These are phyloP conservation scores for Botia almorhae DNA, from an alignment of 2,797 vertebrate genomes.

Conservation along the genomic window DNA sequence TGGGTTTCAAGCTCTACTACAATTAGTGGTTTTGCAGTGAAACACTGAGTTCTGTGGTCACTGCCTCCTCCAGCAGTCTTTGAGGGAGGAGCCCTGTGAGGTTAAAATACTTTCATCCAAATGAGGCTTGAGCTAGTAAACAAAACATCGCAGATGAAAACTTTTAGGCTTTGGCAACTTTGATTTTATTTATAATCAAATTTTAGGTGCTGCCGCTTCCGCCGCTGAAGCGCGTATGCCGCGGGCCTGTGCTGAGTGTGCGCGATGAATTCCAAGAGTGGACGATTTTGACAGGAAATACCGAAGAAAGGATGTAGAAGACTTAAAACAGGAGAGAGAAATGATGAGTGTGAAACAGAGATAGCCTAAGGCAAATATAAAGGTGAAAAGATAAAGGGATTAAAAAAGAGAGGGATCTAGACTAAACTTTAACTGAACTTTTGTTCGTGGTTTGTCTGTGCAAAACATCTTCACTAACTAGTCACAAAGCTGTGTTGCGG, in stretches of 20 bases:
- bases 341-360: background rate
- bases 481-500: too few species aligned
- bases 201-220: slow-evolving; percentile 49
- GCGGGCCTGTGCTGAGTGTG: slow-evolving; percentile 15
- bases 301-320: slow-evolving; percentile 3
- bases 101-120: slow-evolving; percentile 69
- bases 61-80: slow-evolving; percentile 64
- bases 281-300: slow-evolving; percentile 36
- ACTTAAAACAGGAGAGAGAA: background rate
- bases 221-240: background rate
- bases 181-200: slow-evolving; percentile 45
- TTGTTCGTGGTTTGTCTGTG: too few species aligned
- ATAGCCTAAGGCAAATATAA: too few species aligned
- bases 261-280: background rate
- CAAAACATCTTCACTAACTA: too few species aligned
- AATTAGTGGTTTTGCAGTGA: slow-evolving; percentile 76
- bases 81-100: slow-evolving; percentile 66
- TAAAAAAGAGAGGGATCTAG: background rate
- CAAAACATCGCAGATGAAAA: slow-evolving; percentile 51
- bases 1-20: slow-evolving; percentile 63
- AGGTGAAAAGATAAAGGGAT: too few species aligned
- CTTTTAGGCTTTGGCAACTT: slow-evolving; percentile 42
- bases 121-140: slow-evolving; percentile 47
- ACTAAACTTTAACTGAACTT: background rate
- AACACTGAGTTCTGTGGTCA: slow-evolving; percentile 73